Conservation (phyloP, 2,113 vertebrate species). For the Struthidea cinerea region DNA sequence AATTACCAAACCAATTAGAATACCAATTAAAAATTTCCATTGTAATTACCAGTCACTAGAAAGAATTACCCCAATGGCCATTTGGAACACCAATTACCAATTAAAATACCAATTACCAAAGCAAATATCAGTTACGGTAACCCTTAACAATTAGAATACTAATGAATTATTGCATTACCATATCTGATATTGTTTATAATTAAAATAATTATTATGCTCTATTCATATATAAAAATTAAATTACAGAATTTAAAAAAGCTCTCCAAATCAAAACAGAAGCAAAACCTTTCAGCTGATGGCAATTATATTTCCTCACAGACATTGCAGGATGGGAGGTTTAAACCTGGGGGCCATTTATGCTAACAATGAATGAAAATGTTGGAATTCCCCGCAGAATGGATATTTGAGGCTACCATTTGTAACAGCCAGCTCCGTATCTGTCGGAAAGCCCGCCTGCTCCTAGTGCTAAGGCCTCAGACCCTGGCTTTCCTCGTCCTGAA, state of each 20-base stretch:
- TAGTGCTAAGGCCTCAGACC: neutral
- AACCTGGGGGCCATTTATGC: neutral
- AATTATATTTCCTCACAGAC: neutral
- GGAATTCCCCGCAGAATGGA: neutral
- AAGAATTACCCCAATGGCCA: constrained; percentile 38
- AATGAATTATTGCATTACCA: constrained; percentile 44
- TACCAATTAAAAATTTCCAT: constrained; percentile 51
- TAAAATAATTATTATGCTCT: constrained; percentile 13
- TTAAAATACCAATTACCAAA: constrained; percentile 58
- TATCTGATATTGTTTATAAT: constrained; percentile 58
- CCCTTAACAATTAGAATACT: constrained; percentile 44
- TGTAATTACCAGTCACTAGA: constrained; percentile 43
- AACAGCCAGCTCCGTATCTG: neutral
- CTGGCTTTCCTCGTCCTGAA: neutral
- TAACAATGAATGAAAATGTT: neutral
- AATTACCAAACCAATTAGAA: constrained; percentile 55
- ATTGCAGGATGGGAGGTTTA: neutral
- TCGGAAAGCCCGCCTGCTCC: neutral
- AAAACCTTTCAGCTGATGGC: neutral
- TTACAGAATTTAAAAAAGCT: neutral
- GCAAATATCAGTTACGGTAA: constrained; percentile 46
- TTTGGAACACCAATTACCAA: constrained; percentile 51
- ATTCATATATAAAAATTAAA: constrained; percentile 30
- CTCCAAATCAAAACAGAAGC: neutral
- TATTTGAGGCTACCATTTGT: neutral